A percentile compares a stretch with the other conserved stretches of the same genome.
Evolutionary conservation across 1,140 invertebrate species (phyloP).

Genomic region (Caligus rogercresseyi): DNA sequence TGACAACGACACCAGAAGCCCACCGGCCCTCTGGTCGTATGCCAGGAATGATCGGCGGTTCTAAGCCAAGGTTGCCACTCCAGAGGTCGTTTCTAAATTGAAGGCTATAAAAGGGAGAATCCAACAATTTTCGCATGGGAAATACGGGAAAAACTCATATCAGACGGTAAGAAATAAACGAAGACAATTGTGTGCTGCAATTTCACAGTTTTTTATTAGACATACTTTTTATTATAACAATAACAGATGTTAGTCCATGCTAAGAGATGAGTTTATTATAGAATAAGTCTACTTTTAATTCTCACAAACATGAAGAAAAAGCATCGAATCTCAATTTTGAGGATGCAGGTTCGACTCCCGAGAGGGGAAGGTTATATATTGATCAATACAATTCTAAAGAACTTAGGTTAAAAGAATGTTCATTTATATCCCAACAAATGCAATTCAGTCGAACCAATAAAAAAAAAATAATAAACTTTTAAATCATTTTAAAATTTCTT

Average conservation of each 20-base stretch:
- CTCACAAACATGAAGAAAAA: background rate
- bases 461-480: too few species aligned
- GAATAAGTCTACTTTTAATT: background rate
- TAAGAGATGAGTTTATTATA: background rate
- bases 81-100: constrained; percentile 81
- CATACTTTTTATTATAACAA: background rate
- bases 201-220: background rate
- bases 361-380: too few species aligned
- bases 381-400: too few species aligned
- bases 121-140: constrained; percentile 95
- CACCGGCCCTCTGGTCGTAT: background rate
- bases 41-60: constrained; percentile 89
- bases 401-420: too few species aligned
- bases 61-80: constrained; percentile 94
- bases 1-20: background rate
- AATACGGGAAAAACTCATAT: constrained; percentile 77
- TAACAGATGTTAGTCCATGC: background rate
- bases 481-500: too few species aligned
- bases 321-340: too few species aligned
- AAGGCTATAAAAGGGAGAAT: constrained; percentile 87
- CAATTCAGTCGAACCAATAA: too few species aligned
- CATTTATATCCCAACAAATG: too few species aligned
- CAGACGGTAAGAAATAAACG: constrained; percentile 52
- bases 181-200: background rate
- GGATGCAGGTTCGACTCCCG: too few species aligned